Conservation (phyloP, 2,797 vertebrate species). For the Esox masquinongy region DNA sequence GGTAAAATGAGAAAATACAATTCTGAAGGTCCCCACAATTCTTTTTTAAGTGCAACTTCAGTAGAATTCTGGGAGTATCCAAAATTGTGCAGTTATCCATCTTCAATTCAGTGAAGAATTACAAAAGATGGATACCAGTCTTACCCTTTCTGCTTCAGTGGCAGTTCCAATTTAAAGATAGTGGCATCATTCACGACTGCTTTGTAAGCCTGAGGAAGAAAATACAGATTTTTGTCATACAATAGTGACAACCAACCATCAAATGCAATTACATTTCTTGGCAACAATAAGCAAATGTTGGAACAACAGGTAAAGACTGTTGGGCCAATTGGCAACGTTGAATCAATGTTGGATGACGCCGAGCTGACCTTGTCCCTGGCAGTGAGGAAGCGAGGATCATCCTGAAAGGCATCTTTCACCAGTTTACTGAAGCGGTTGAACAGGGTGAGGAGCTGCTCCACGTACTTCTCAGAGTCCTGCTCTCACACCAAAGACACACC, state of each 20-base stretch:
- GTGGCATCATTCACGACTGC: slow-evolving; percentile 98
- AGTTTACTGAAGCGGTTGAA: slow-evolving; percentile 99
- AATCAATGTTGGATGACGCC: neutral
- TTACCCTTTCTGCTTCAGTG: slow-evolving; percentile 98
- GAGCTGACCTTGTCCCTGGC: slow-evolving; percentile 93
- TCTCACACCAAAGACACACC: slow-evolving; percentile 46
- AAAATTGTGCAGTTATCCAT: neutral
- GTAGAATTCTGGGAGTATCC: neutral
- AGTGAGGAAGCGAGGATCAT: slow-evolving; percentile 97
- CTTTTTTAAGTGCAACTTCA: neutral
- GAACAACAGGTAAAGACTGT: neutral
- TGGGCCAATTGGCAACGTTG: neutral
- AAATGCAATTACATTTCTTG: neutral
- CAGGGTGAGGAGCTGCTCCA: slow-evolving; percentile 95
- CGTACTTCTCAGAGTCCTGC: slow-evolving; percentile 98
- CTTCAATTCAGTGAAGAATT: neutral
- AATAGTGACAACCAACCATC: neutral
- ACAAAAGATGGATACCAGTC: slow-evolving; percentile 34
- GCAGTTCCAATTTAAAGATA: slow-evolving; percentile 99
- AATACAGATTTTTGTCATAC: neutral
- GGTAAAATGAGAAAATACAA: neutral
- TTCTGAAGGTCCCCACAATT: neutral
- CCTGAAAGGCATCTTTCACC: slow-evolving; percentile 98
- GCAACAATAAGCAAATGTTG: neutral
- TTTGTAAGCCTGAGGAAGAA: slow-evolving; percentile 87